phyloP scores from a whole-genome alignment of 2,888 invertebrate species.

The Cantharis rustica region DNA sequence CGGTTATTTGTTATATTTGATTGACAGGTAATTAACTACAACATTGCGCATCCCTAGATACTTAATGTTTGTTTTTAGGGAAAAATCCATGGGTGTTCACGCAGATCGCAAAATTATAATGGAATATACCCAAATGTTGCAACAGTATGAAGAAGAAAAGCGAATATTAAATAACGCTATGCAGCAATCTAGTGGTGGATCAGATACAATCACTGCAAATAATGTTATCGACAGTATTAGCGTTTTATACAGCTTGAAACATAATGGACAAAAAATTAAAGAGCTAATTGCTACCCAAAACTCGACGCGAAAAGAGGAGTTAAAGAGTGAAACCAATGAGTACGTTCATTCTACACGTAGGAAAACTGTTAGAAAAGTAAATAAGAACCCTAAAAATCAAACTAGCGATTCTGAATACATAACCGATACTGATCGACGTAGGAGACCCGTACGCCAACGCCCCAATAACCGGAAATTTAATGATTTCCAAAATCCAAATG shows the following conservation, averaged over 20 bases:
- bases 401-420: not conserved
- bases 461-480: not conserved
- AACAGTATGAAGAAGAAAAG: not conserved
- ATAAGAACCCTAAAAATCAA: conserved; percentile 5
- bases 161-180: conserved; percentile 40
- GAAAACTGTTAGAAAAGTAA: not conserved
- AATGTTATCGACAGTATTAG: conserved; percentile 34
- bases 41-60: not conserved
- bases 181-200: not conserved
- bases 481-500: not conserved
- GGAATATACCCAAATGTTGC: not conserved
- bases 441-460: not conserved
- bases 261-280: conserved; percentile 43
- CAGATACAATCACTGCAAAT: not conserved
- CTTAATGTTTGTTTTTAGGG: not conserved
- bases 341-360: too few species aligned
- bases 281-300: conserved; percentile 43
- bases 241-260: conserved; percentile 39
- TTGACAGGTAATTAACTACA: conserved; percentile 39
- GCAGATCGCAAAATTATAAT: not conserved
- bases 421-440: not conserved
- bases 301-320: conserved; percentile 34
- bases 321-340: not conserved
- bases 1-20: conserved; percentile 47
- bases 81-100: not conserved